phyloP scores from a whole-genome alignment of 2,113 vertebrate species.

The Engraulis encrasicolus region DNA sequence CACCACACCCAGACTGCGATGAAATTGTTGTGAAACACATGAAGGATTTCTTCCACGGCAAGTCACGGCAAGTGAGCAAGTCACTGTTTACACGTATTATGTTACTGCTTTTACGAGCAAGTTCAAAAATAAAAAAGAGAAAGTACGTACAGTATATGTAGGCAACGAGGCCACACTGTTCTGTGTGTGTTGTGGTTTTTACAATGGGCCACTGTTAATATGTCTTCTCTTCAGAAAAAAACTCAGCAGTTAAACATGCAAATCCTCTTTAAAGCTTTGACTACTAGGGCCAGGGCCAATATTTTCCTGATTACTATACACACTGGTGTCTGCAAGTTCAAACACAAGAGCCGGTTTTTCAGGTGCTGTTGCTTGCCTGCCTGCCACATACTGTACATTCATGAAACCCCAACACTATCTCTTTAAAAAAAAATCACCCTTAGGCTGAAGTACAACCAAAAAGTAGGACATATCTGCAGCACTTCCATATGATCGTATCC shows the following conservation, averaged over 20 bases:
- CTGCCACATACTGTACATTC: neutral
- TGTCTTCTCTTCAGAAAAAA: neutral
- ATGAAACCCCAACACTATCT: neutral
- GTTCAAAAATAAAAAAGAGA: neutral
- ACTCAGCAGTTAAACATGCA: conserved; percentile 10
- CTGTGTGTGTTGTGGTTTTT: neutral
- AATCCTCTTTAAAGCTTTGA: conserved; percentile 20
- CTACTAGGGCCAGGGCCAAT: no score
- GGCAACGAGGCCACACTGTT: neutral
- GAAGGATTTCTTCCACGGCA: neutral
- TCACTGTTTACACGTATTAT: neutral
- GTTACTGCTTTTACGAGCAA: neutral
- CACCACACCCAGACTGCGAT: neutral
- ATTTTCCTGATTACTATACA: conserved; percentile 9
- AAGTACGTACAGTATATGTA: neutral
- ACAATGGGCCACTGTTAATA: neutral
- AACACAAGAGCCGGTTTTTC: conserved; percentile 13
- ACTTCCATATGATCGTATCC: neutral
- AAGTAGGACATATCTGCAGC: neutral
- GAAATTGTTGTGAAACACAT: neutral
- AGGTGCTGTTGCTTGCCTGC: neutral
- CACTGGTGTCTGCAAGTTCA: neutral
- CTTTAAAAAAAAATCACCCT: neutral
- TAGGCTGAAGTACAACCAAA: neutral
- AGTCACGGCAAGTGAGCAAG: neutral